Percentiles rank a stretch among this genome's conserved stretches.
Conservation (phyloP, 53 echinoderm and acorn worm species). For the Echinometra lucunter region DNA sequence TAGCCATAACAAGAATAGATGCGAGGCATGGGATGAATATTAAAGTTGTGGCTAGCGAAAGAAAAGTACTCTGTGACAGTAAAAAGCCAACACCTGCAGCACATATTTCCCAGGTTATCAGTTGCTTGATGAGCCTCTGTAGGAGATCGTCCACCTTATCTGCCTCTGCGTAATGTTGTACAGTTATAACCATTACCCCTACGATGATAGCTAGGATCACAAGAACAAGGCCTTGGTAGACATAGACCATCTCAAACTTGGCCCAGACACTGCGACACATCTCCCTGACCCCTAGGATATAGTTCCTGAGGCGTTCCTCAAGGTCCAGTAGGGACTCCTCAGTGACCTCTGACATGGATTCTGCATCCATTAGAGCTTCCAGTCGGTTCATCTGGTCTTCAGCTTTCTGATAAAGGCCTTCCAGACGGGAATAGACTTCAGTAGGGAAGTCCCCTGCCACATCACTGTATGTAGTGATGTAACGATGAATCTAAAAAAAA, state of each 20-base stretch:
- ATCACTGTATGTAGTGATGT: constrained; percentile 73
- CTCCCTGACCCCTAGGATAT: constrained; percentile 78
- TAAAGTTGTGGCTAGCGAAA: not conserved
- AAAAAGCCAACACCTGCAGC: not conserved
- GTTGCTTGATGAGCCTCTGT: not conserved
- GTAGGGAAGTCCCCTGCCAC: constrained; percentile 84
- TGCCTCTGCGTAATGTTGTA: constrained; percentile 45
- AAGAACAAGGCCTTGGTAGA: constrained; percentile 50
- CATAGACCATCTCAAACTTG: constrained; percentile 79
- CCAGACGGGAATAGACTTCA: constrained; percentile 54
- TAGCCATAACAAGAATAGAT: not conserved
- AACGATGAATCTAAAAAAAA: not conserved
- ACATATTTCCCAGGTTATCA: not conserved
- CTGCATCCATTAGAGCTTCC: constrained; percentile 28
- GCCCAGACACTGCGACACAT: constrained; percentile 95
- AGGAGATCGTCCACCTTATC: constrained; percentile 30
- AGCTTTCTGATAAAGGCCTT: constrained; percentile 68
- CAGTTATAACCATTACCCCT: not conserved
- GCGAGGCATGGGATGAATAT: constrained; percentile 32
- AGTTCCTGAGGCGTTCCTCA: constrained; percentile 73
- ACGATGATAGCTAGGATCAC: constrained; percentile 8
- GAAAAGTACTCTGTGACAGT: not conserved
- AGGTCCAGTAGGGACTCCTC: constrained; percentile 59
- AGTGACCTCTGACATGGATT: constrained; percentile 20
- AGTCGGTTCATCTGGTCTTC: constrained; percentile 58